A percentile compares a stretch with the other conserved stretches of the same genome.
Conservation (phyloP, 2,113 vertebrate species). For the Archilochus colubris region DNA sequence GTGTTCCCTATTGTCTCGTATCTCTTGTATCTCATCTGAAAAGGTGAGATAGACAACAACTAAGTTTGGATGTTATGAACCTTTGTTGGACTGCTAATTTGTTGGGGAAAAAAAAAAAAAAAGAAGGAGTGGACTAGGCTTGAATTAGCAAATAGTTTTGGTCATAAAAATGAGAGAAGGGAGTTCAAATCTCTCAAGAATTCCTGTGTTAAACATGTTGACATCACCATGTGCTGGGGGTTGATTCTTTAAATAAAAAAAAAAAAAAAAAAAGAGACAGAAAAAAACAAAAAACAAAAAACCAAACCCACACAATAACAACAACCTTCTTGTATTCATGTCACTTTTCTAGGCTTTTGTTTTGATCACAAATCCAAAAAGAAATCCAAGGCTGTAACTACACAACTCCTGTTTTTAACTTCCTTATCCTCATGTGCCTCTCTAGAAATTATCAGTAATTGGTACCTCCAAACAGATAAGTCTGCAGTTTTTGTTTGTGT, state of each 20-base stretch:
- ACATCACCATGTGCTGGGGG: neutral
- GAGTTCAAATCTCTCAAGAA: neutral
- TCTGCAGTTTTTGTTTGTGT: neutral
- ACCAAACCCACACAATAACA: neutral
- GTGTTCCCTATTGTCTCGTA: neutral
- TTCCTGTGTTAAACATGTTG: neutral
- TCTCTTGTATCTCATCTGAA: neutral
- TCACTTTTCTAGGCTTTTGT: neutral
- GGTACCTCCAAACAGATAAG: neutral
- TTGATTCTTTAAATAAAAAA: neutral
- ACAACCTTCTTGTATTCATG: neutral
- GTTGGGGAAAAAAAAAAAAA: neutral
- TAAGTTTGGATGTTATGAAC: neutral
- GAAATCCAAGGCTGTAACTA: neutral
- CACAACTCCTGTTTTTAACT: neutral
- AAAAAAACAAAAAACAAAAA: too few species aligned
- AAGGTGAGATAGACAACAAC: neutral
- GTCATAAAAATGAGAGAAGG: neutral
- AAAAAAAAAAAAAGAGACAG: too few species aligned
- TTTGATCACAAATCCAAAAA: neutral
- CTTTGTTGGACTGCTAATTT: neutral
- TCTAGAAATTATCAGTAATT: neutral
- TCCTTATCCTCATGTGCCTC: neutral
- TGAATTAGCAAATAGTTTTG: neutral
- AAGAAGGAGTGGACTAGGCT: neutral